Evolutionary conservation across 2,113 vertebrate species (phyloP), one percentile per base, ranked within the genome.

Genomic region (Rhinoptilus africanus): DNA sequence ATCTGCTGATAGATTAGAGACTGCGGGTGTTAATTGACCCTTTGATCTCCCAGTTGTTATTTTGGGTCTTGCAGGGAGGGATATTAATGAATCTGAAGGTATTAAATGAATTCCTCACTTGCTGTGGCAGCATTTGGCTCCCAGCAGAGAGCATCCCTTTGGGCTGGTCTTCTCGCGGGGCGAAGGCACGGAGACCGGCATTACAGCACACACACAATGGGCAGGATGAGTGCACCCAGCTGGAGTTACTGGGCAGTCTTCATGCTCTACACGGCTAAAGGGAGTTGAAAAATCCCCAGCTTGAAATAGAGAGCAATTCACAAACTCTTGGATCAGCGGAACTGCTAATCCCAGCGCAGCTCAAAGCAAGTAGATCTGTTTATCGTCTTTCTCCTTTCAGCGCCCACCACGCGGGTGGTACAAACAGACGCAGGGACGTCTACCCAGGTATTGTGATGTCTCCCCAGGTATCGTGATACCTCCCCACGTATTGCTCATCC

Each of bases 11-110:
- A 94, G 82, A 93, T 92, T 91, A 90, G 64, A 92, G 47, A 84
- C 51, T 48, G n/a, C 3, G 64, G 91, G 66, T 91, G 50, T 87
- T 93, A 89, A 94, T 34, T 88, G 89, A 93, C 94, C 76, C 67
- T 87, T 88, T 94, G 87, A 85, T 77, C 77, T 87, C 81, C 18
- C 63, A 50, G 86, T 88, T 96, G 95, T 91, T 97, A 76, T 96
- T 97, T 89, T 92, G 84, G 37, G 62, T 79, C 83, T 84, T 89
- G 62, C 41, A 88, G 67, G 37, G 63, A 85, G 47, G 59, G 66
- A 35, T 85, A 91, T 69, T 92, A 97, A 97, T 93, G 87, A 94
- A 89, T 73, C 37, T 76, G 87, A 64, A 92, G 39, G 62, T 89
- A 87, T 72, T 91, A 92, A 92, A 94, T 76, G 10, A 74, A 91